phyloP scores from a whole-genome alignment of 2,797 vertebrate species.

The Anabacerthia variegaticeps region DNA sequence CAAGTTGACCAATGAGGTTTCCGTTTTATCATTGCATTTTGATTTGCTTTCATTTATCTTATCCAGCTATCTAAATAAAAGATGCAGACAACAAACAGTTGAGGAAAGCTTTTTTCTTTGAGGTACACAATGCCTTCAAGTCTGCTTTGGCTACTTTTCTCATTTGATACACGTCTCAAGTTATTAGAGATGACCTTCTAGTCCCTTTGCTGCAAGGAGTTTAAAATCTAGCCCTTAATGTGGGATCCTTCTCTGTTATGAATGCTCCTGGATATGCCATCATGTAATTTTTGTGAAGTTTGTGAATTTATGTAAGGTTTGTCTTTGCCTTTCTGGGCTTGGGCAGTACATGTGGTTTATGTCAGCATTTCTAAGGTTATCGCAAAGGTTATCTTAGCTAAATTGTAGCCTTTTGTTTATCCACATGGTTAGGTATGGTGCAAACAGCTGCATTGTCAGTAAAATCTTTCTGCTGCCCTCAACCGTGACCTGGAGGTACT shows the following conservation, averaged over 20 bases:
- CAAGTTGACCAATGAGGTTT: not conserved
- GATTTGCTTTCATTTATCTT: conserved; percentile 12
- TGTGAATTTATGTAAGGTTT: conserved; percentile 2
- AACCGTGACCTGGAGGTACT: conserved; percentile 54
- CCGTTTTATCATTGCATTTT: not conserved
- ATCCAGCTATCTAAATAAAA: not conserved
- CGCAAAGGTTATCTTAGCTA: conserved; percentile 57
- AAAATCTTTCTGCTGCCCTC: conserved; percentile 58
- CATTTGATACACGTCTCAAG: fast-evolving
- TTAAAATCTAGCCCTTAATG: not conserved
- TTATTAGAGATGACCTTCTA: not conserved
- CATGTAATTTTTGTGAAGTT: not conserved
- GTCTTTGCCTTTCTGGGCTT: not conserved
- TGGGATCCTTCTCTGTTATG: not conserved
- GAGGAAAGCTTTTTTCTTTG: not conserved
- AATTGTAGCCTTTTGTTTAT: conserved; percentile 67
- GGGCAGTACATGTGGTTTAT: conserved; percentile 39
- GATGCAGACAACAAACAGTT: not conserved
- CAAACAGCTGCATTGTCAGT: conserved; percentile 65
- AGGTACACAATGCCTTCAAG: not conserved
- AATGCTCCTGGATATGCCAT: not conserved
- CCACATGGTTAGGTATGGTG: conserved; percentile 41
- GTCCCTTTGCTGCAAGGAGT: not conserved
- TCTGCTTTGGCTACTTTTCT: not conserved
- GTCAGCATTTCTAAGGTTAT: conserved; percentile 63